Base-by-base conservation (phyloP, 2,113 vertebrate genomes). In the Rhabdomys dilectus region DNA sequence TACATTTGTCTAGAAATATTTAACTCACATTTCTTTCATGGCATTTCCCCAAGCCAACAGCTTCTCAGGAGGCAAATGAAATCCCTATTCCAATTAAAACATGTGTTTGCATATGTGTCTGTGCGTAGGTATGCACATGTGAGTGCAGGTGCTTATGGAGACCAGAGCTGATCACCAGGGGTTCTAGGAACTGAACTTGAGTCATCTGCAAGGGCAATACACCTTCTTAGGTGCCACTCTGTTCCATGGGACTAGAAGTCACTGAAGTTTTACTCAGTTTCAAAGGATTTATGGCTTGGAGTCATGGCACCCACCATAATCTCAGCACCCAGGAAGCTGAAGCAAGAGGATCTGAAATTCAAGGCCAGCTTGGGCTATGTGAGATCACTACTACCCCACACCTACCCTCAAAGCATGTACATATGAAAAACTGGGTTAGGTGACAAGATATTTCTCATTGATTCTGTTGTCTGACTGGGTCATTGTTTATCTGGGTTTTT, bases 11-110 rank as follows among this genome's bases (percentile, higher is more conserved):
- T 73, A 85, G 1, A 19, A 21, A 60, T 60, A 75, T 73, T 77
- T 34, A 75, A 89, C 16, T 95, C 19, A 9, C 9, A 70, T 84
- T 92, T 51, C 56, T 72, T 90, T 88, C 80, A 31, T 62, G 16
- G 75, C 31, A 89, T 84, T 66, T 97, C 92, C 62, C 76, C n/a
- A 96, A 95, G 88, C 80, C 76, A 75, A 81, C 19, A 60, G 29
- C 7, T 93, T 93, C 70, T 94, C 1, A 9, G 66, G 39, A 90
- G 53, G 45, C 39, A 94, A 95, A 72, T 21, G 64, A 96, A 80
- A 93, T 64, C 48, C 31, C 10, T 39, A 36, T 87, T 96, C 80
- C 58, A 58, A 29, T 70, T 92, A 76, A 22, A 13, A 13, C n/a
- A 24, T 15, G 17, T 78, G 66, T 16, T 48, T 64, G 17, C 60